A percentile compares a stretch with the other conserved stretches of the same genome.
These are phyloP conservation scores for Gymnodraco acuticeps DNA, from an alignment of 2,797 vertebrate genomes.

Conservation along the genomic window DNA sequence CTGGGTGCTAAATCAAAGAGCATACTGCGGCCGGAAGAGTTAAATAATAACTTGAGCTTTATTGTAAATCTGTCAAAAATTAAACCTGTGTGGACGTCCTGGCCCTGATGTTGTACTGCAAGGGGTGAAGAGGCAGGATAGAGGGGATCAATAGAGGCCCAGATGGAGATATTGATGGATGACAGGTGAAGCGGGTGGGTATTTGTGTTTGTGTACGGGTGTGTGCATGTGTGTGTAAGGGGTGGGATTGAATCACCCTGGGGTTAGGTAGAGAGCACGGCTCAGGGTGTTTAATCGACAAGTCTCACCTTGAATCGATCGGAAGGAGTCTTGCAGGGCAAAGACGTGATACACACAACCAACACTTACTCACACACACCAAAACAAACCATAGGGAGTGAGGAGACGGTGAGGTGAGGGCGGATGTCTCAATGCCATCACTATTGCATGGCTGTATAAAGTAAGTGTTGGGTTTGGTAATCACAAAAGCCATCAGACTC, in stretches of 20 bases:
- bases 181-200: constrained; percentile 75
- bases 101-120: constrained; percentile 67
- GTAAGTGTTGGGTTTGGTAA: constrained; percentile 30
- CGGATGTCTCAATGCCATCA: constrained; percentile 59
- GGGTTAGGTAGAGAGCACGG: constrained; percentile 80
- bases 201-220: constrained; percentile 41
- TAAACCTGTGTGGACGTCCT: constrained; percentile 71
- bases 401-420: constrained; percentile 45
- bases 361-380: constrained; percentile 72
- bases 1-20: constrained; percentile 83
- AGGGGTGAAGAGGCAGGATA: constrained; percentile 71
- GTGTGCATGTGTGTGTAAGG: constrained; percentile 54
- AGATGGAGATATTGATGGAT: constrained; percentile 83
- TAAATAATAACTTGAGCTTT: constrained; percentile 85
- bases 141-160: constrained; percentile 78
- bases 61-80: constrained; percentile 86
- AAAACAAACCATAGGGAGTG: constrained; percentile 76
- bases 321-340: constrained; percentile 72
- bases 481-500: constrained; percentile 30
- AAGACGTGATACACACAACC: constrained; percentile 76
- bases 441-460: constrained; percentile 41
- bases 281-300: constrained; percentile 85
- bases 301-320: constrained; percentile 84
- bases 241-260: constrained; percentile 73
- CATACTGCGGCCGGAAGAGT: constrained; percentile 80